A percentile compares a stretch with the other conserved stretches of the same genome.
These are phyloP conservation scores for Sinella curviseta DNA, from an alignment of 1,140 invertebrate genomes.

Conservation along the genomic window DNA sequence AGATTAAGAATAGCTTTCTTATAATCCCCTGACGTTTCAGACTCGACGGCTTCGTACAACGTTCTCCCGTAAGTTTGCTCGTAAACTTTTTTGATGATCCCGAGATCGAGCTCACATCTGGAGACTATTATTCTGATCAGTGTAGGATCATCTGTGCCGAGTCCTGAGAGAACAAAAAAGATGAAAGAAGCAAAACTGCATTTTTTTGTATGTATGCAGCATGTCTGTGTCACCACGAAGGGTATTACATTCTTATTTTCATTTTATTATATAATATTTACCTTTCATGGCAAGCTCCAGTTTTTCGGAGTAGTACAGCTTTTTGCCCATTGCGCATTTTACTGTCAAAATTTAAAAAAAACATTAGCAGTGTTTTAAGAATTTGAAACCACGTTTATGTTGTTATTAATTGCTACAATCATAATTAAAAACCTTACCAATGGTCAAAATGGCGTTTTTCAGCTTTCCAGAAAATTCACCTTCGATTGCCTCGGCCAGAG, in stretches of 20 bases:
- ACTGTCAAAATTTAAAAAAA: too few relatives aligned
- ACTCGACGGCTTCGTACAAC: slow-evolving; percentile 65
- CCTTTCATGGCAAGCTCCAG: slow-evolving; percentile 59
- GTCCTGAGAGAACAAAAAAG: slow-evolving; percentile 49
- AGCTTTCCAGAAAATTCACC: slow-evolving; percentile 66
- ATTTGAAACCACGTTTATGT: not conserved
- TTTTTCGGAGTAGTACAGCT: slow-evolving; percentile 43
- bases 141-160: slow-evolving; percentile 55
- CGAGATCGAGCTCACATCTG: slow-evolving; percentile 63
- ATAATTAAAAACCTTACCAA: too few relatives aligned
- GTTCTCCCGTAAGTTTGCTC: slow-evolving; percentile 70
- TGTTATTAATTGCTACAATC: too few relatives aligned
- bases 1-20: slow-evolving; percentile 21
- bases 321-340: not conserved
- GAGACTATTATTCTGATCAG: slow-evolving; percentile 58
- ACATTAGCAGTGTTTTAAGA: not conserved
- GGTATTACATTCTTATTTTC: too few relatives aligned
- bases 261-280: not conserved
- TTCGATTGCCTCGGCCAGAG: slow-evolving; percentile 68
- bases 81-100: slow-evolving; percentile 69
- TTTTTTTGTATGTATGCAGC: too few relatives aligned
- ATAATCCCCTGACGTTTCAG: slow-evolving; percentile 46
- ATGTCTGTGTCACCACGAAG: too few relatives aligned
- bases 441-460: slow-evolving; percentile 64
- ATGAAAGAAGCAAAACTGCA: too few relatives aligned